These are phyloP conservation scores for Microplitis deprimator DNA, from an alignment of 2,888 invertebrate species.

Conservation along the genomic window DNA sequence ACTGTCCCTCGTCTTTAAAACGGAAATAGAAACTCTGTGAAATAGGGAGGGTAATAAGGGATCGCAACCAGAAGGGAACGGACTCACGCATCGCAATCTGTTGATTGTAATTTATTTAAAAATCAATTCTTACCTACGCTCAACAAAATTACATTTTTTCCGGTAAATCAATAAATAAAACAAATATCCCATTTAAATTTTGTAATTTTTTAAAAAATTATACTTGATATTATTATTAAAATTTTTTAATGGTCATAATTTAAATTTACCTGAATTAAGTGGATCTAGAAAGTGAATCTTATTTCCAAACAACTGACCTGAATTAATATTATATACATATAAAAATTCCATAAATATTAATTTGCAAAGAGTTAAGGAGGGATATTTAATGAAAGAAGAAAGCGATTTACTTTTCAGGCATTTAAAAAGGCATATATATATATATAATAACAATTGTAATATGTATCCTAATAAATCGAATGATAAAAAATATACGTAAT, in stretches of 20 bases:
- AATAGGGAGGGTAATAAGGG: not conserved
- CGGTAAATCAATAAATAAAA: not conserved
- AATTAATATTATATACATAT: not conserved
- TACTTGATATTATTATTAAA: not conserved
- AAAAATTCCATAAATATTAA: not conserved
- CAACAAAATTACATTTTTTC: not conserved
- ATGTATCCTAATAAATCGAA: constrained; percentile 2
- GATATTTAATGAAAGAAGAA: not conserved
- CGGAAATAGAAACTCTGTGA: not conserved
- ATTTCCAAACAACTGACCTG: constrained; percentile 16
- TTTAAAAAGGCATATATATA: not conserved
- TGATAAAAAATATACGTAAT: not conserved
- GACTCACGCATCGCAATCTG: not conserved
- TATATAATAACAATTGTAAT: not conserved
- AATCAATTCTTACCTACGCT: no score
- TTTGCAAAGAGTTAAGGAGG: not conserved
- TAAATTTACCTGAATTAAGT: not conserved
- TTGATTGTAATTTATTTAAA: not conserved
- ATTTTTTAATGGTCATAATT: constrained; percentile 5
- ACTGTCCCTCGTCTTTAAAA: not conserved
- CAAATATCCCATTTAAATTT: not conserved
- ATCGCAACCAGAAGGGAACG: not conserved
- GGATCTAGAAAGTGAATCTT: constrained; percentile 5
- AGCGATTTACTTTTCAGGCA: not conserved
- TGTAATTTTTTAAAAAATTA: no score